Conservation (phyloP, 2,797 vertebrate species). For the Aselliscus stoliczkanus region DNA sequence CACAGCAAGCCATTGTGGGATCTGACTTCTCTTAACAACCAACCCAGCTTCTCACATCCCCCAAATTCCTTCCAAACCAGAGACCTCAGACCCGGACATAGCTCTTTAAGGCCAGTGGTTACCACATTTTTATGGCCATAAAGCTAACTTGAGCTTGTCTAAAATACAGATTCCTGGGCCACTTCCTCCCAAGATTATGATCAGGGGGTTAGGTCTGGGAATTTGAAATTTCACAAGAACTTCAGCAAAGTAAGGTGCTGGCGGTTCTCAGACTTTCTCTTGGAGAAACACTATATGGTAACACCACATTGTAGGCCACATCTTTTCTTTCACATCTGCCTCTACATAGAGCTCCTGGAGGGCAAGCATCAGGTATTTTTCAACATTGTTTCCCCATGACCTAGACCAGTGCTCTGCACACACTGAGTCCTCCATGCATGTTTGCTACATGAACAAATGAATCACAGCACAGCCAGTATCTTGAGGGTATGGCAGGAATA, state of each 20-base stretch:
- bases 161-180: not conserved
- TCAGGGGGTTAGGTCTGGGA: not conserved
- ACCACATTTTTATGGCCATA: not conserved
- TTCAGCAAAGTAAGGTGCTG: not conserved
- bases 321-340: not conserved
- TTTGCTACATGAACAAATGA: not conserved
- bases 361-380: not conserved
- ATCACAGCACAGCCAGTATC: not conserved
- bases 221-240: not conserved
- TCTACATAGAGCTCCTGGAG: not conserved
- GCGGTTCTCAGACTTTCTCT: not conserved
- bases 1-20: not conserved
- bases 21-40: not conserved
- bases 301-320: accelerated
- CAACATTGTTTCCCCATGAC: not conserved
- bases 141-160: not conserved
- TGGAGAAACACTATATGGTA: not conserved
- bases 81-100: not conserved
- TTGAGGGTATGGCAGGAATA: not conserved
- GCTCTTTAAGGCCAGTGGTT: not conserved
- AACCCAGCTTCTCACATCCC: not conserved
- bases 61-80: not conserved
- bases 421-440: not conserved
- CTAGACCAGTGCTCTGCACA: not conserved
- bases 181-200: not conserved